Percentiles rank a stretch among this genome's conserved stretches.
phyloP scores from a whole-genome alignment of 2,888 invertebrate genomes.

The Herminia tarsipennalis region DNA sequence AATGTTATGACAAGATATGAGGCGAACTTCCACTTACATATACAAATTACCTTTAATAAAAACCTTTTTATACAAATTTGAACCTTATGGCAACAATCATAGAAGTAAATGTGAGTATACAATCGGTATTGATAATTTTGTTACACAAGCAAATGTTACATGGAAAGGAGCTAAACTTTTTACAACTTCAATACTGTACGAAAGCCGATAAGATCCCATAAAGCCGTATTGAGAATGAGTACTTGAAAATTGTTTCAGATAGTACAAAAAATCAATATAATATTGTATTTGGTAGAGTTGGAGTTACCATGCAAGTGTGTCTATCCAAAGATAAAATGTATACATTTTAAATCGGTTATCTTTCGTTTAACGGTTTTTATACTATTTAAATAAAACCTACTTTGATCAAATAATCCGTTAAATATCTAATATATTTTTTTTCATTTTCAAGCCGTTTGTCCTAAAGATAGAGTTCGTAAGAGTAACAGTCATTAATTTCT shows the following conservation, averaged over 20 bases:
- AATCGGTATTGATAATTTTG: constrained; percentile 42
- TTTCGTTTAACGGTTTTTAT: no score
- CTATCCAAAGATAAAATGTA: no score
- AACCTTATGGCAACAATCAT: constrained; percentile 27
- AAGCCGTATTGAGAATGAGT: constrained; percentile 62
- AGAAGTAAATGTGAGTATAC: constrained; percentile 20
- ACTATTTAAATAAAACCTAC: no score
- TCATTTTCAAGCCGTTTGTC: no score
- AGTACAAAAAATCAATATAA: constrained; percentile 34
- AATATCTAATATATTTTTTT: no score
- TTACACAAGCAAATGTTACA: constrained; percentile 65
- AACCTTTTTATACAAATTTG: constrained; percentile 21
- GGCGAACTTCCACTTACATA: constrained; percentile 61
- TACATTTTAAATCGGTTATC: no score
- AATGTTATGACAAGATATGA: constrained; percentile 79
- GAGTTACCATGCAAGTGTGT: neutral
- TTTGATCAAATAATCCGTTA: no score
- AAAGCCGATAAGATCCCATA: constrained; percentile 75
- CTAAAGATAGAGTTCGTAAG: no score
- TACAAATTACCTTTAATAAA: constrained; percentile 30
- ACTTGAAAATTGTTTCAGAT: constrained; percentile 53
- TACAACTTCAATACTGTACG: constrained; percentile 75
- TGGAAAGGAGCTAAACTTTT: constrained; percentile 74
- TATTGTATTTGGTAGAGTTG: constrained; percentile 12
- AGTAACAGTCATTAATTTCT: no score